Evolutionary conservation across 2,888 invertebrate species (phyloP), one percentile per base, ranked within the genome.

Genomic region (Phrixothrix hirtus): DNA sequence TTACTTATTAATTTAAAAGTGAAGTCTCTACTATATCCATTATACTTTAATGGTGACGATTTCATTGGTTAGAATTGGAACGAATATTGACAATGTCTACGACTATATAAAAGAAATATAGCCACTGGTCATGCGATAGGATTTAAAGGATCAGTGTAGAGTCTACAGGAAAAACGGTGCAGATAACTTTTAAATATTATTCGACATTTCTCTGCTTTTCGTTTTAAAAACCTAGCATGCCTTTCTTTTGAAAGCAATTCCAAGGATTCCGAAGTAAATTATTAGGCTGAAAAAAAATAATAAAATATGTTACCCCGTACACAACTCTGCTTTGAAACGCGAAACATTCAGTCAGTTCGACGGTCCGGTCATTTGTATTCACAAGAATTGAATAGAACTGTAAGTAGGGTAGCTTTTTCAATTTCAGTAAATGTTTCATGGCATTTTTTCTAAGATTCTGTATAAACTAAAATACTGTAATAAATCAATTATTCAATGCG

Each of bases 341-440:
- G 49, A 50, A 47, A 50, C 43, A 43, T 50, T 50, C 50, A 44
- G 50, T 50, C 30, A 50, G 43, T 43, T 50, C 50, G 36, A 36
- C 50, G 41, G 50, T 41, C 50, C 43, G 50, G 47, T 47, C 52
- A 52, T 52, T 52, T 47, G 42, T 52, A 52, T 52, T 52, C 47
- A 41, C 45, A 46, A 35, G 42, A 46, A 47, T 46, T 52, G 46
- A 46, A 47, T 46, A 31, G 42, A 29, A 46, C 36, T 46, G 41
- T 52, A 50, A 50, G 50, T 50, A 52, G 32, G 52, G 52, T 46
- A 41, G 41, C 42, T 47, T 52, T 47, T 42, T 44, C 47, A 25
- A 35, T 44, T 50, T 36, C 35, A 30, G 43, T 12, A 37, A 50
- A 50, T 50, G 43, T 50, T 50, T 50, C 43, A 38, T 43, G 43